Conservation (phyloP, 2,888 invertebrate species). For the Lasioglossum oenotherae region DNA sequence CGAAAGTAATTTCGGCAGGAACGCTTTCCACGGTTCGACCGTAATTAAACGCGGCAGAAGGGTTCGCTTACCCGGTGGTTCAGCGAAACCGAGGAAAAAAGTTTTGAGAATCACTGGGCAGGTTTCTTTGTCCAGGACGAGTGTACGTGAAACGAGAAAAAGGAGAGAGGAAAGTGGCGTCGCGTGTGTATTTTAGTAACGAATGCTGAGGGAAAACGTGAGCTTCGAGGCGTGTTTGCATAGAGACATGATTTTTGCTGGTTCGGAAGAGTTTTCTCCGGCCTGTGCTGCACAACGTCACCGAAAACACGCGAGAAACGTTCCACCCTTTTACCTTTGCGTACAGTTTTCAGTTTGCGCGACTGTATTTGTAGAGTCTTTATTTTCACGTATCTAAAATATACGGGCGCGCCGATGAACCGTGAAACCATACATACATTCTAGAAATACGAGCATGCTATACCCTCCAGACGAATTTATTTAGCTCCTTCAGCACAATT, state of each 20-base stretch:
- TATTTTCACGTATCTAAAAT: neutral
- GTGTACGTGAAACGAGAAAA: constrained; percentile 60
- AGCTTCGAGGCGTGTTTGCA: constrained; percentile 28
- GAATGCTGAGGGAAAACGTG: constrained; percentile 58
- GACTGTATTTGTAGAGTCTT: neutral
- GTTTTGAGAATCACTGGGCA: constrained; percentile 59
- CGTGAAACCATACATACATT: neutral
- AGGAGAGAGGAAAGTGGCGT: constrained; percentile 61
- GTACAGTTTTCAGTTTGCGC: constrained; percentile 5
- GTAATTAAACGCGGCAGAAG: neutral
- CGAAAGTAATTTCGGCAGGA: neutral
- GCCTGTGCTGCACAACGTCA: neutral
- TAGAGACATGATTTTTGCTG: constrained; percentile 58
- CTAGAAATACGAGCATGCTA: neutral
- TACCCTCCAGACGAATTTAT: neutral
- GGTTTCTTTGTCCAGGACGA: constrained; percentile 50
- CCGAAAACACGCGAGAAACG: constrained; percentile 8
- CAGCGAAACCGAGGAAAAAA: neutral
- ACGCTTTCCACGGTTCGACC: neutral
- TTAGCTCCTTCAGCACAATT: neutral
- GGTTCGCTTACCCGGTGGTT: neutral
- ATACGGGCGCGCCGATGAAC: neutral
- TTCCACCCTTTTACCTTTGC: neutral
- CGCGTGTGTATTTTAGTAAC: constrained; percentile 71
- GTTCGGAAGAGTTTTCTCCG: constrained; percentile 26